Conservation (phyloP, 2,797 vertebrate genomes). For the Sylvia borin region DNA sequence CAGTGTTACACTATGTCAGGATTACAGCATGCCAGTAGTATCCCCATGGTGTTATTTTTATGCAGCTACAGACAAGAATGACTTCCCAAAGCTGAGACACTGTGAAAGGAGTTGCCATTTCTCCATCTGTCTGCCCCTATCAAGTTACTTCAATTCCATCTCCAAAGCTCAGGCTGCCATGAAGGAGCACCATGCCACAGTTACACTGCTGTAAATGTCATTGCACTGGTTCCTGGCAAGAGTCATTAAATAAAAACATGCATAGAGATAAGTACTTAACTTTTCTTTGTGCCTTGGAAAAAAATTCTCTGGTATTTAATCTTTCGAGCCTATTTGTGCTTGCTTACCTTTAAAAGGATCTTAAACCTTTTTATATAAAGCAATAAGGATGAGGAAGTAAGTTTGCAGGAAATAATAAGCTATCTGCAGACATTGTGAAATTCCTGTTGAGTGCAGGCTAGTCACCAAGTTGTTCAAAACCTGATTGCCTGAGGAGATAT, state of each 20-base stretch:
- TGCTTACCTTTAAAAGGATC: not conserved
- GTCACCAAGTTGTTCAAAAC: not conserved
- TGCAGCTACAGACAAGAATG: not conserved
- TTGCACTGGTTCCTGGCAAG: not conserved
- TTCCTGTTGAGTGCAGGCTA: not conserved
- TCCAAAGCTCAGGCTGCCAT: not conserved
- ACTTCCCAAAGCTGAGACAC: not conserved
- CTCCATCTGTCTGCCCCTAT: not conserved
- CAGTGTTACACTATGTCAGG: not conserved
- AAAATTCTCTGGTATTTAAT: not conserved
- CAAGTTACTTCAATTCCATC: not conserved
- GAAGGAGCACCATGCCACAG: not conserved
- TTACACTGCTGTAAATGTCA: not conserved
- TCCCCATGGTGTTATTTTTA: not conserved
- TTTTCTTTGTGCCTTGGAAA: not conserved
- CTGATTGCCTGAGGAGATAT: not conserved
- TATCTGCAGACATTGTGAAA: not conserved
- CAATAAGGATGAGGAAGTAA: not conserved
- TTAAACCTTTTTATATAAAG: not conserved
- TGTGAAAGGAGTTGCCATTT: conserved; percentile 12
- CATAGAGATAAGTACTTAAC: not conserved
- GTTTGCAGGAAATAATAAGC: not conserved
- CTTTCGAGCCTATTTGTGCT: not conserved
- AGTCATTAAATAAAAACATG: not conserved
- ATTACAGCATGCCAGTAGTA: not conserved